A percentile compares a stretch with the other conserved stretches of the same genome.
phyloP scores from a whole-genome alignment of 2,888 invertebrate species.

The Athripsodes cinereus region DNA sequence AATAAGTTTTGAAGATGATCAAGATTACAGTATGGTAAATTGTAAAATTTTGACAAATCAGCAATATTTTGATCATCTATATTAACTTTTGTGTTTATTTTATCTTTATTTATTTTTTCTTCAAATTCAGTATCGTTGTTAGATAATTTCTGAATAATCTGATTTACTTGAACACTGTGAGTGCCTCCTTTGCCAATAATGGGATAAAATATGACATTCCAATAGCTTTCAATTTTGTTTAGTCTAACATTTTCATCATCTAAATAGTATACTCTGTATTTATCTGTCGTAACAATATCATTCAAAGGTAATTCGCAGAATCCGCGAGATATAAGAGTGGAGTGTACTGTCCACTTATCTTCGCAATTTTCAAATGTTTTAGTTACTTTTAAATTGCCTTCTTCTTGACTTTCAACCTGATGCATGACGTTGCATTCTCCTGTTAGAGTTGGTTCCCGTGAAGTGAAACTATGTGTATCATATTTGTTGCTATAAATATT shows the following conservation, averaged over 20 bases:
- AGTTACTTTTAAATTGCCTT: conserved; percentile 31
- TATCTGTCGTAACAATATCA: conserved; percentile 30
- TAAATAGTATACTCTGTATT: conserved; percentile 29
- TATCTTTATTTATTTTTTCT: too few relatives aligned
- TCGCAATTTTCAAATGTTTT: conserved; percentile 33
- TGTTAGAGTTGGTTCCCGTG: conserved; percentile 36
- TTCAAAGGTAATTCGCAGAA: conserved; percentile 33
- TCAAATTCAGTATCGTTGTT: too few relatives aligned
- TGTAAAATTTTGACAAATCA: too few relatives aligned
- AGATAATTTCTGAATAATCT: conserved; percentile 31
- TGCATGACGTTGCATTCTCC: conserved; percentile 35
- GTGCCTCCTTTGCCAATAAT: conserved; percentile 32
- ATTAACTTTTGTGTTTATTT: too few relatives aligned
- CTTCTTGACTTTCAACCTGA: conserved; percentile 31
- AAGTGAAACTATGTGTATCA: conserved; percentile 31
- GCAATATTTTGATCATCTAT: too few relatives aligned
- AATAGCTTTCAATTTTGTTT: conserved; percentile 29
- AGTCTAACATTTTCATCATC: conserved; percentile 28
- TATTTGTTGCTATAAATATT: conserved; percentile 29
- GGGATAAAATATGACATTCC: conserved; percentile 31
- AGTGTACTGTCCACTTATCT: conserved; percentile 30
- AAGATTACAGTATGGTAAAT: too few relatives aligned
- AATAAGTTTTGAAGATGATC: conserved; percentile 32
- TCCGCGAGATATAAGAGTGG: conserved; percentile 29
- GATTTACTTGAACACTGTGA: conserved; percentile 37